phyloP scores from a whole-genome alignment of 1,140 invertebrate genomes.

The Cherax quadricarinatus region DNA sequence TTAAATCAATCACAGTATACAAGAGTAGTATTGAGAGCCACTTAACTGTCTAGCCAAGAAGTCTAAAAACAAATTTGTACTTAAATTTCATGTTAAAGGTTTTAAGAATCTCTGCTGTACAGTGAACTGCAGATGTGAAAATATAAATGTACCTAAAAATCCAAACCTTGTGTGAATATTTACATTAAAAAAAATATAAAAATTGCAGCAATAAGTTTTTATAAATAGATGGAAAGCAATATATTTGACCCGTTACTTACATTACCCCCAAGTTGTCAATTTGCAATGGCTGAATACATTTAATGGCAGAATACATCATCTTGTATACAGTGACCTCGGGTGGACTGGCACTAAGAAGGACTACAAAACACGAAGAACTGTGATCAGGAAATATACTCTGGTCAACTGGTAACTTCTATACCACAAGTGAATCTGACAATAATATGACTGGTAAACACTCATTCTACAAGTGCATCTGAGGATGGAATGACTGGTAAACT shows the following conservation, averaged over 20 bases:
- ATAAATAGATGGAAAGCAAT: too few relatives aligned
- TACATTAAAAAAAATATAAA: too few relatives aligned
- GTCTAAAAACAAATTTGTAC: not conserved
- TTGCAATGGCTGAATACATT: not conserved
- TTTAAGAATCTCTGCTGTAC: not conserved
- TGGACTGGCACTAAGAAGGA: constrained; percentile 45
- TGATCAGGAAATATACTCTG: not conserved
- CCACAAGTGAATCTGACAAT: too few relatives aligned
- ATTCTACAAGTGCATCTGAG: too few relatives aligned
- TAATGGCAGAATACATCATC: not conserved
- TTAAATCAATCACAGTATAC: constrained; percentile 51
- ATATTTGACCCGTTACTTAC: too few relatives aligned
- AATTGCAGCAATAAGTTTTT: too few relatives aligned
- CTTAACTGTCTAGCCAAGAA: not conserved
- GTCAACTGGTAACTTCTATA: too few relatives aligned
- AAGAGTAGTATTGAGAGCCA: constrained; percentile 21
- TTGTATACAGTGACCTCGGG: constrained; percentile 35
- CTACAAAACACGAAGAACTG: constrained; percentile 1
- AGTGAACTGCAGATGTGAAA: not conserved
- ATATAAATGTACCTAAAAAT: not conserved
- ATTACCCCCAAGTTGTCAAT: too few relatives aligned
- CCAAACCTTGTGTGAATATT: too few relatives aligned
- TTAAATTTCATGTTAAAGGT: not conserved
- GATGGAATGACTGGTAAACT: too few relatives aligned
- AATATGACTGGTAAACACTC: too few relatives aligned